A percentile compares a stretch with the other conserved stretches of the same genome.
These are phyloP conservation scores for Tenthredo livida DNA, from an alignment of 2,888 invertebrate species.

Conservation along the genomic window DNA sequence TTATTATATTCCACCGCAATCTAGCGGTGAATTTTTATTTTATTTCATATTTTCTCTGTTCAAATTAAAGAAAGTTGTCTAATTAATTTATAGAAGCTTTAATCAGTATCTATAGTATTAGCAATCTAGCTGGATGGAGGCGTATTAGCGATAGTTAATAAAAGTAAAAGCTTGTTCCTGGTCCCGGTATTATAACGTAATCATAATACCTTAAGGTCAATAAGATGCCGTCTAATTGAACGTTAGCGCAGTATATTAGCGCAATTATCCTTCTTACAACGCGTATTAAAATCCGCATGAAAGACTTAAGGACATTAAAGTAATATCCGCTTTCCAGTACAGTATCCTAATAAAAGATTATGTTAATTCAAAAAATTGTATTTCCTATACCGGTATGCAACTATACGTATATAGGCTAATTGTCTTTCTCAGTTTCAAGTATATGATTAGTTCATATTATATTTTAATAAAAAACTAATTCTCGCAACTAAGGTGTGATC, in stretches of 20 bases:
- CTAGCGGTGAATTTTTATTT: neutral
- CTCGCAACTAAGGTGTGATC: neutral
- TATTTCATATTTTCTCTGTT: neutral
- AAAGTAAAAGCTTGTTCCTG: constrained; percentile 68
- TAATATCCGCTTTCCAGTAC: constrained; percentile 21
- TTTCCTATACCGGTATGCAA: neutral
- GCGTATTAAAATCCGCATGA: constrained; percentile 67
- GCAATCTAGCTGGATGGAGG: constrained; percentile 31
- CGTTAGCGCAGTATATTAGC: constrained; percentile 72
- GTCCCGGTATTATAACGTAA: constrained; percentile 28
- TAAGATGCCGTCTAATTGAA: constrained; percentile 76
- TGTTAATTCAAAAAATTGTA: constrained; percentile 44
- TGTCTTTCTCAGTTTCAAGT: neutral
- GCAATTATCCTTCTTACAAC: constrained; percentile 71
- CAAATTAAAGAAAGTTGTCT: neutral
- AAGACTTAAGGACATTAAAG: constrained; percentile 54
- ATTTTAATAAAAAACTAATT: neutral
- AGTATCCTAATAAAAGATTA: constrained; percentile 36
- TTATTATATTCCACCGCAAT: neutral
- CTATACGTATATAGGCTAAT: neutral
- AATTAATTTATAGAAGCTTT: constrained; percentile 10
- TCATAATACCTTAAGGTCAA: constrained; percentile 70
- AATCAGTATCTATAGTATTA: constrained; percentile 5
- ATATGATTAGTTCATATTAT: neutral
- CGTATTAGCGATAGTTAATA: constrained; percentile 71